Evolutionary conservation across 2,888 invertebrate genomes (phyloP).

Genomic region (Ochropleura leucogaster): DNA sequence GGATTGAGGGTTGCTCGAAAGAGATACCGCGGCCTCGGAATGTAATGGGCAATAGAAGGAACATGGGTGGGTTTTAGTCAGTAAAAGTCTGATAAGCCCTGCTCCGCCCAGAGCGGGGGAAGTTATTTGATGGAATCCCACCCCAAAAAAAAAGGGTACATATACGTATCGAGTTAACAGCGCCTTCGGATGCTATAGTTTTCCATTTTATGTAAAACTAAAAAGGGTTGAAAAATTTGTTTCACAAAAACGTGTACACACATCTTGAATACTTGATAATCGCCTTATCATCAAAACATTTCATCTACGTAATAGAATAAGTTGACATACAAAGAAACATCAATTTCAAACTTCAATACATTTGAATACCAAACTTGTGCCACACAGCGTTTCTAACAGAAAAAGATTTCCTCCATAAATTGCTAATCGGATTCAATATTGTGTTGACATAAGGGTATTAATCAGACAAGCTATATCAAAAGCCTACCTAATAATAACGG

Average conservation of each 20-base stretch:
- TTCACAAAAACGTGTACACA: neutral
- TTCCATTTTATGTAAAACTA: neutral
- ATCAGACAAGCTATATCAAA: slow-evolving; percentile 9
- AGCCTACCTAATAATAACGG: no score
- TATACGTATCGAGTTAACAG: neutral
- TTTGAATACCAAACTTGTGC: slow-evolving; percentile 54
- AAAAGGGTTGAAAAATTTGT: neutral
- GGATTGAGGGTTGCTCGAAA: no score
- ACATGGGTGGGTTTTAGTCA: no score
- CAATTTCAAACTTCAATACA: slow-evolving; percentile 46
- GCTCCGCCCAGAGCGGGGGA: no score
- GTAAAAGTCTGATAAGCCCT: no score
- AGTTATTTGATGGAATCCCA: no score
- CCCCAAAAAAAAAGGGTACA: no score
- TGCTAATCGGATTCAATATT: slow-evolving; percentile 60
- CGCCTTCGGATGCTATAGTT: neutral
- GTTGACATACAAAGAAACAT: slow-evolving; percentile 25
- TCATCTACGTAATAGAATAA: slow-evolving; percentile 1
- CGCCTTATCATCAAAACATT: neutral
- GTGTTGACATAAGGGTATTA: slow-evolving; percentile 23
- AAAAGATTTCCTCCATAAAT: slow-evolving; percentile 55
- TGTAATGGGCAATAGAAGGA: no score
- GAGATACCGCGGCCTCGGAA: no score
- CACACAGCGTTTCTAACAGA: slow-evolving; percentile 29
- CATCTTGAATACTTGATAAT: neutral